A percentile compares a stretch with the other conserved stretches of the same genome.
These are phyloP conservation scores for Tadarida brasiliensis DNA, from an alignment of 2,797 vertebrate genomes.

Conservation along the genomic window DNA sequence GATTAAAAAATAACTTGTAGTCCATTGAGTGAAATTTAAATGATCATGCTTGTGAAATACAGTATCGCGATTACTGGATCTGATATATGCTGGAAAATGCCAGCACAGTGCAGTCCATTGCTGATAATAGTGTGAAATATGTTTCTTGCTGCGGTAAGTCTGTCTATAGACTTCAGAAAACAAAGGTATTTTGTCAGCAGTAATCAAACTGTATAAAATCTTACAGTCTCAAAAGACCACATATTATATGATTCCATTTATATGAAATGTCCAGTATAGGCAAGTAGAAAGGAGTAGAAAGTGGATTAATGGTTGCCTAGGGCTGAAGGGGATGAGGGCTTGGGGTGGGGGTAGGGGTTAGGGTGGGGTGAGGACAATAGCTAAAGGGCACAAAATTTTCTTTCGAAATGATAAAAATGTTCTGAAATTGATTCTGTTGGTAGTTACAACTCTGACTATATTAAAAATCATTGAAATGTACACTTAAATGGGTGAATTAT, in stretches of 20 bases:
- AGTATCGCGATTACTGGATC: background rate
- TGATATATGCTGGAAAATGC: background rate
- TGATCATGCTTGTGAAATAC: background rate
- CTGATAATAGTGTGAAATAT: background rate
- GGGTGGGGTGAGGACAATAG: accelerated
- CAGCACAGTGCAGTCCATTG: conserved; percentile 47
- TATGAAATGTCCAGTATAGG: background rate
- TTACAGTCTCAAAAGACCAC: background rate
- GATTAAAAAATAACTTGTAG: conserved; percentile 28
- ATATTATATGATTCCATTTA: background rate
- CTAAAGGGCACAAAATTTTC: background rate
- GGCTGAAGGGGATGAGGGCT: background rate
- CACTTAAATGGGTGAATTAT: background rate
- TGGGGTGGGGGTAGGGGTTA: accelerated
- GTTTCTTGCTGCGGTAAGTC: background rate
- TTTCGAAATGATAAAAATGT: background rate
- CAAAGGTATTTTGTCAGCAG: background rate
- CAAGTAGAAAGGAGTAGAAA: background rate
- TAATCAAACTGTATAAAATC: background rate
- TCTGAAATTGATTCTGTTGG: conserved; percentile 5
- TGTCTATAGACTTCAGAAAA: background rate
- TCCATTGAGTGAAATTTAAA: background rate
- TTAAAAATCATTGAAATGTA: background rate
- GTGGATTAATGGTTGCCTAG: background rate
- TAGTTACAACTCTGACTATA: background rate